Percentiles rank a stretch among this genome's conserved stretches.
Conservation (phyloP, 2,113 vertebrate species). For the Chascanopsetta lugubris region DNA sequence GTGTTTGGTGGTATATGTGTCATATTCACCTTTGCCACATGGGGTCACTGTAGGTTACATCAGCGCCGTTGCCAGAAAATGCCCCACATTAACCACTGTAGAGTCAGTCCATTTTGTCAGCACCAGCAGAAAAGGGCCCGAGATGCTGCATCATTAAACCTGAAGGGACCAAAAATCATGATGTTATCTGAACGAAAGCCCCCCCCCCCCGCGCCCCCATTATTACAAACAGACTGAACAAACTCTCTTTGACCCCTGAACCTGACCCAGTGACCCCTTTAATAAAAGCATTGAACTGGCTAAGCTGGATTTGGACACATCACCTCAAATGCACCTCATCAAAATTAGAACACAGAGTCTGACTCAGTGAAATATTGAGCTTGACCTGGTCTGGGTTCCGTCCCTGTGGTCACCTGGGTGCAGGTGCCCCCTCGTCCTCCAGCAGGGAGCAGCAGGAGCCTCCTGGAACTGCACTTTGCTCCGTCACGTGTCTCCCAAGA, state of each 20-base stretch:
- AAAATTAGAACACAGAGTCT: conserved; percentile 1
- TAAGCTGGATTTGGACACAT: background rate
- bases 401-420: conserved; percentile 19
- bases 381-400: conserved; percentile 1
- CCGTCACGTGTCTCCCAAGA: conserved; percentile 56
- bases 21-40: too few relatives aligned
- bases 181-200: too few relatives aligned
- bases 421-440: conserved; percentile 23
- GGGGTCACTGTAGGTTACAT: too few relatives aligned
- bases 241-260: background rate
- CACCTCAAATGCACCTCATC: background rate
- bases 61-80: too few relatives aligned
- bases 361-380: conserved; percentile 36
- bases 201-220: too few relatives aligned
- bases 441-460: conserved; percentile 53
- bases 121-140: too few relatives aligned
- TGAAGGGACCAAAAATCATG: too few relatives aligned
- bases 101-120: too few relatives aligned
- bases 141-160: too few relatives aligned
- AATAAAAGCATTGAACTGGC: background rate
- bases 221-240: background rate
- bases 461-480: conserved; percentile 29
- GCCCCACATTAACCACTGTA: too few relatives aligned
- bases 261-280: background rate
- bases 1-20: too few relatives aligned